Evolutionary conservation across 2,113 vertebrate genomes (phyloP).

Genomic region (Reinhardtius hippoglossoides): DNA sequence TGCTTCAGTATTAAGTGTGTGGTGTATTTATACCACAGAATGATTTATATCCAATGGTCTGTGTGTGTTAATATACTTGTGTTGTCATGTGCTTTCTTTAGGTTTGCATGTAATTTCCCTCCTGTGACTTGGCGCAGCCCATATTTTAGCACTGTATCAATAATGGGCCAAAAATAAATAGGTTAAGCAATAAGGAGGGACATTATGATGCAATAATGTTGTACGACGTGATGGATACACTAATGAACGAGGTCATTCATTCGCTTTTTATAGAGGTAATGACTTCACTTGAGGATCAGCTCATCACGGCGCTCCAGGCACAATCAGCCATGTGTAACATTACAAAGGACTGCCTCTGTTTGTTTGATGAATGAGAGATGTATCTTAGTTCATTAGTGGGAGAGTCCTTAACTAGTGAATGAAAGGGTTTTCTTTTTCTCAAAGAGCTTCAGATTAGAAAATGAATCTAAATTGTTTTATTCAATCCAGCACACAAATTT

Average conservation of each 20-base stretch:
- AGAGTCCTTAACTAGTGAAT: conserved; percentile 28
- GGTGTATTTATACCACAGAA: not conserved
- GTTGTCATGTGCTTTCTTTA: conserved; percentile 1
- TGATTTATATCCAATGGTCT: not conserved
- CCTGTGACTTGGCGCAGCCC: not conserved
- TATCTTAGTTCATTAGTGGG: conserved; percentile 29
- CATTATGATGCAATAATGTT: conserved; percentile 10
- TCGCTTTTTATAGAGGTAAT: conserved; percentile 15
- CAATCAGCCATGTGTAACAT: not conserved
- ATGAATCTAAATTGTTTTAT: conserved; percentile 37
- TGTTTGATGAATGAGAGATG: conserved; percentile 32
- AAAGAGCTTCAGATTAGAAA: conserved; percentile 50
- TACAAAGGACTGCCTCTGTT: conserved; percentile 9
- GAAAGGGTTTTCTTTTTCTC: too few relatives aligned
- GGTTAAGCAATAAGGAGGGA: conserved; percentile 13
- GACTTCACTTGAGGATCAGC: conserved; percentile 3
- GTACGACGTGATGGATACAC: conserved; percentile 50
- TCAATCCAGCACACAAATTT: conserved; percentile 35
- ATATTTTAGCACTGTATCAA: not conserved
- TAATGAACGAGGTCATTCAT: conserved; percentile 57
- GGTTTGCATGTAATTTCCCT: conserved; percentile 45
- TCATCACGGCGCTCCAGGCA: not conserved
- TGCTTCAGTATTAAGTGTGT: not conserved
- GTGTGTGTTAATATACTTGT: conserved; percentile 1
- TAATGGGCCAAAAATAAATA: conserved; percentile 22